A percentile compares a stretch with the other conserved stretches of the same genome.
phyloP scores from a whole-genome alignment of 2,888 invertebrate species.

The Rotaria sp. region DNA sequence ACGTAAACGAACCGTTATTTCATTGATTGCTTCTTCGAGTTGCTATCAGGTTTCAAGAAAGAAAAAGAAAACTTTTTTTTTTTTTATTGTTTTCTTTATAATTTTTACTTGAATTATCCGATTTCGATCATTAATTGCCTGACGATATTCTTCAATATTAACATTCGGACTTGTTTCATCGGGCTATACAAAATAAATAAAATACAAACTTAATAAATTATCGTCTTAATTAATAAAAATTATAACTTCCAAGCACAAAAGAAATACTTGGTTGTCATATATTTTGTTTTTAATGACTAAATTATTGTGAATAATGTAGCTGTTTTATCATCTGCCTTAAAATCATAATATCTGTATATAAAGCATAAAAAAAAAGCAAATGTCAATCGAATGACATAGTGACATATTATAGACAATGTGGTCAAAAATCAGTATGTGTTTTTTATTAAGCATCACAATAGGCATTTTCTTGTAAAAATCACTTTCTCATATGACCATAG shows the following conservation, averaged over 20 bases:
- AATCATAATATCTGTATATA: not conserved
- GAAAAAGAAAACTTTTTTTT: not conserved
- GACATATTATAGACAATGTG: not conserved
- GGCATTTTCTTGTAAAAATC: too few species aligned
- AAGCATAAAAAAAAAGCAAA: not conserved
- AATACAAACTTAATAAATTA: too few species aligned
- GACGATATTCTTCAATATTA: not conserved
- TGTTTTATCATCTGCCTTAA: too few species aligned
- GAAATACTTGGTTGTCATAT: too few species aligned
- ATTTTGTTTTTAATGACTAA: too few species aligned
- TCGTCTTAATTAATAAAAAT: too few species aligned
- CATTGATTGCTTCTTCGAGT: conserved; percentile 6
- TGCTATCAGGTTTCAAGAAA: not conserved
- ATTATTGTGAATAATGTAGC: too few species aligned
- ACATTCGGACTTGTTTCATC: not conserved
- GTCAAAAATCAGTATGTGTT: too few species aligned
- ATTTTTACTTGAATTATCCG: not conserved
- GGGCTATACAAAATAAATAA: not conserved
- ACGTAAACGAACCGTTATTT: conserved; percentile 1
- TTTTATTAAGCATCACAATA: too few species aligned
- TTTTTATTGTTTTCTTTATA: not conserved
- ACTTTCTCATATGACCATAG: too few species aligned
- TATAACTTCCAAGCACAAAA: too few species aligned
- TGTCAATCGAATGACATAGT: not conserved
- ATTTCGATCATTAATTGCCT: not conserved